Base-by-base conservation (phyloP, 2,888 invertebrate species). In the Saturnia japonica region DNA sequence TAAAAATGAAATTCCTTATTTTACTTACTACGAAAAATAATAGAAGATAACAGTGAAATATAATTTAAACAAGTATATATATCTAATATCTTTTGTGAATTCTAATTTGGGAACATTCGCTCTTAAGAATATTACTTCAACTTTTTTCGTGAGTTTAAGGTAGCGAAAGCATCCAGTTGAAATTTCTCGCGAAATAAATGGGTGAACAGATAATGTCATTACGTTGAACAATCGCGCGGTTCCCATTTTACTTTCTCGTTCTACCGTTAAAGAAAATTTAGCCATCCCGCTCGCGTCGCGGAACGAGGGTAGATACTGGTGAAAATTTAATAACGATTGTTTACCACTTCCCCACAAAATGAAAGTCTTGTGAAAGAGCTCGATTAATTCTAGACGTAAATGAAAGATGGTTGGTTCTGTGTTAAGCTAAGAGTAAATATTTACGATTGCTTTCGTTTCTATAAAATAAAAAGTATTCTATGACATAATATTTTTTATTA, bases 301-400 rank as follows among this genome's bases (percentile, higher is more conserved):
- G 79, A 83, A 86, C 81, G 85, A 81, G 82, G 83, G 85, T 86
- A 88, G 88, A 89, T 88, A 89, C 85, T 89, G 90, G 90, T 90
- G 89, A 86, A 91, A 93, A 92, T 93, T 92, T 91, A 93, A 93
- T 92, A 93, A 93, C 89, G 89, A 93, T 91, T 93, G 91, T 91
- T 92, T 92, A 91, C 91, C 85, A 90, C 88, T 88, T 86, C 81
- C 74, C 87, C 85, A 82, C 86, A 86, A 87, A 91, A 91, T 88
- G 86, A 88, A 90, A 88, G 81, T 82, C 82, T 88, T 80, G 86
- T 80, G 84, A 86, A 88, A 86, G 83, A 84, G 83, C 81, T 81
- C 87, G 86, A 88, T 88, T 88, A 88, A 83, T 83, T 76, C 79
- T 78, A 81, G 78, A 77, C 79, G 77, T 76, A 81, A 85, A 83